Conservation (phyloP, 2,797 vertebrate genomes). For the Menidia menidia region DNA sequence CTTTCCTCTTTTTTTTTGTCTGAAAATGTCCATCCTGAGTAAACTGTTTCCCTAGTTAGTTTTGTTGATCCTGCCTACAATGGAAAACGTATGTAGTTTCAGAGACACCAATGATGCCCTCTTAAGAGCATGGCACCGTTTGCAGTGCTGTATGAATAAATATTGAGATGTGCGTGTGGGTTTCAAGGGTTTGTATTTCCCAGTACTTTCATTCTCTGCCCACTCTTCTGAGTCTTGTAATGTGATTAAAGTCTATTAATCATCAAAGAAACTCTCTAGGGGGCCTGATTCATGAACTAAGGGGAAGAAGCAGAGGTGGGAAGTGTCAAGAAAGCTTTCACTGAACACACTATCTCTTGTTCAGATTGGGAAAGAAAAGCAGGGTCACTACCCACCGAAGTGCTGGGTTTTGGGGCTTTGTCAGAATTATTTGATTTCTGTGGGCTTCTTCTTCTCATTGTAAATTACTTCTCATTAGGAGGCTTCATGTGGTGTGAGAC, state of each 20-base stretch:
- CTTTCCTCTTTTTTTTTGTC: slow-evolving; percentile 13
- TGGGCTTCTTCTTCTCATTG: slow-evolving; percentile 51
- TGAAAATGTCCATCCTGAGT: slow-evolving; percentile 30
- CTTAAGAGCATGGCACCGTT: slow-evolving; percentile 56
- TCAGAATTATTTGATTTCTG: slow-evolving; percentile 71
- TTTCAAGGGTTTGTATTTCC: slow-evolving; percentile 80
- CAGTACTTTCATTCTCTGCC: slow-evolving; percentile 83
- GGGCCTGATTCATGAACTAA: slow-evolving; percentile 85
- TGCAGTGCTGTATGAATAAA: slow-evolving; percentile 73
- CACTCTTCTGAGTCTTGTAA: slow-evolving; percentile 86
- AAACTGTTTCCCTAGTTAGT: slow-evolving; percentile 25
- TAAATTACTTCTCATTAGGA: slow-evolving; percentile 68
- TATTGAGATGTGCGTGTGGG: slow-evolving; percentile 68
- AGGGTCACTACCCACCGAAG: slow-evolving; percentile 77
- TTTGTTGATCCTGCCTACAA: slow-evolving; percentile 32
- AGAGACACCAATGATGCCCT: slow-evolving; percentile 34
- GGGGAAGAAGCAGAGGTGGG: slow-evolving; percentile 83
- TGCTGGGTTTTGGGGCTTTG: slow-evolving; percentile 63
- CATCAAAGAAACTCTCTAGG: slow-evolving; percentile 85
- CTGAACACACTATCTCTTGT: slow-evolving; percentile 78
- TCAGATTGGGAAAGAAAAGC: slow-evolving; percentile 75
- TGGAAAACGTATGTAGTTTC: slow-evolving; percentile 38
- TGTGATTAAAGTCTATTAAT: slow-evolving; percentile 90
- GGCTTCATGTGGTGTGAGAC: slow-evolving; percentile 58
- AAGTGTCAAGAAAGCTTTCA: slow-evolving; percentile 85